Evolutionary conservation across 2,113 vertebrate species (phyloP), one percentile per base, ranked within the genome.

Genomic region (Odobenus rosmarus): DNA sequence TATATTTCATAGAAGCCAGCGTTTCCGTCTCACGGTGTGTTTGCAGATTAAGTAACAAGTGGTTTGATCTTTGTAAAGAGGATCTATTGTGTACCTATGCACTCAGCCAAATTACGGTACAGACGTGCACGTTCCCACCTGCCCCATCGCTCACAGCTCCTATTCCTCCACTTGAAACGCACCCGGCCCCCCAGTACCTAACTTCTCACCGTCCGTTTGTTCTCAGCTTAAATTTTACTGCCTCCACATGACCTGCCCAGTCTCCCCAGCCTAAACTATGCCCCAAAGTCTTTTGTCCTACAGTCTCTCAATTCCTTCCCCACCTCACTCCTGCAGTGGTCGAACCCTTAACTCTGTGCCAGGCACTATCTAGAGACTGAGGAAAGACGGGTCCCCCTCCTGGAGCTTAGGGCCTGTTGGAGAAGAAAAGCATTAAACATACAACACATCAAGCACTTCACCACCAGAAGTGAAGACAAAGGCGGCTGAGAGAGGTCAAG

Each of bases 241-340:
- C 39, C 62, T 57, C 3, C 8, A 19, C 16, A 12, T 14, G 67
- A 15, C 36, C 28, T 49, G 46, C 31, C n/a, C 21, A 42, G 4
- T 21, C 14, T 89, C 26, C 36, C 16, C 12, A 23, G 4, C 46
- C 55, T 74, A 24, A 62, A 69, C 23, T 23, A 28, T 33, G 23
- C 59, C 59, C 42, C 61, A 3, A 11, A 36, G 67, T 77, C 59
- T n/a, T 53, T 21, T 26, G n/a, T 36, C 59, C 76, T 72, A 33
- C 31, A 69, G 67, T 28, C 42, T 7, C 6, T 89, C 19, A 23
- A 16, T 79, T 71, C 26, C 9, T 77, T 77, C 64, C 21, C 1
- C 0, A 8, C 10, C 15, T 49, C 23, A 3, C 62, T 36, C 59
- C n/a, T 24, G 6, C 9, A 24, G 13, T 4, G 8, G 51, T 10